Conservation (phyloP, 2,797 vertebrate species). For the Balearica regulorum region DNA sequence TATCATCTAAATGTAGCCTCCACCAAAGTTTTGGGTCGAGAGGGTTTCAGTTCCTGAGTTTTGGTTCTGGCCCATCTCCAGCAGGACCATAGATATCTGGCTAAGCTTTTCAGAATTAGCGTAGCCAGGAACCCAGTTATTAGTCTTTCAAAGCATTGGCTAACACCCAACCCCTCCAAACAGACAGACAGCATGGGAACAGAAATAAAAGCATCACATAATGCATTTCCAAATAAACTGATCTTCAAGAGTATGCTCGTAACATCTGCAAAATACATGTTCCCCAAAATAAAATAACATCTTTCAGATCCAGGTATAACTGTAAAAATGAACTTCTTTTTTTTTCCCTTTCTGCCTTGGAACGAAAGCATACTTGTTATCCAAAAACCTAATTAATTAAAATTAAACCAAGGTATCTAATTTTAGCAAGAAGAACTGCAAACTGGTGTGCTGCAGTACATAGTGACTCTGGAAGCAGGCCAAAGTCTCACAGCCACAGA, state of each 20-base stretch:
- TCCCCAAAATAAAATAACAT: neutral
- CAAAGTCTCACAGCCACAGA: neutral
- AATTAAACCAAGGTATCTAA: neutral
- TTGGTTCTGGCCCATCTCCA: neutral
- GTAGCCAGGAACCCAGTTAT: neutral
- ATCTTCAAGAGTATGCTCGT: neutral
- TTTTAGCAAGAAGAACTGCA: neutral
- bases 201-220: neutral
- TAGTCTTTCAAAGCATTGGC: neutral
- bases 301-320: neutral
- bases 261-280: neutral
- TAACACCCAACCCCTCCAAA: neutral
- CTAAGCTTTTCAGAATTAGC: neutral
- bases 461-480: neutral
- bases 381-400: neutral
- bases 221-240: neutral
- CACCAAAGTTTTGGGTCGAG: neutral
- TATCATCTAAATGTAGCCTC: neutral
- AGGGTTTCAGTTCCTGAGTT: neutral
- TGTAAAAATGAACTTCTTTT: neutral
- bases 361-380: neutral
- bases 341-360: neutral
- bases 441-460: neutral
- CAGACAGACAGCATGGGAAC: neutral
- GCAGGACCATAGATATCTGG: neutral